Conservation (phyloP, 2,113 vertebrate genomes). For the Actenoides lindsayi region DNA sequence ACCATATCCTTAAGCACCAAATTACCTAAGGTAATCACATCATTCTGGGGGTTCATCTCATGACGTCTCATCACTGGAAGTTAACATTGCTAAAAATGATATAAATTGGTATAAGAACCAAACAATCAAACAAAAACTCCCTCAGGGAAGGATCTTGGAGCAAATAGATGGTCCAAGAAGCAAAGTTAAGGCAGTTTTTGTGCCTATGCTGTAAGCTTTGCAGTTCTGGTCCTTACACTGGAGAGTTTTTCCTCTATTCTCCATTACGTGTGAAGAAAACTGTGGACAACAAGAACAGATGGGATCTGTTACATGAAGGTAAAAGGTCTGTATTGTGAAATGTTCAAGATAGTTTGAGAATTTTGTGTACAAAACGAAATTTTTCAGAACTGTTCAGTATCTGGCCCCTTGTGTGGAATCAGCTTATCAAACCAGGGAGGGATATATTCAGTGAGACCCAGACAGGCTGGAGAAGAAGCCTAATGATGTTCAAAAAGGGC, state of each 20-base stretch:
- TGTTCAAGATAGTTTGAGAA: not conserved
- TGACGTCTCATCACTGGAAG: not conserved
- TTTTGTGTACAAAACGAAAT: not conserved
- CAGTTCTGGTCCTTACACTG: no score
- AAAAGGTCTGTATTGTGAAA: not conserved
- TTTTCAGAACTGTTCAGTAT: not conserved
- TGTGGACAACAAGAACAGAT: not conserved
- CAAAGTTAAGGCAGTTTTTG: not conserved
- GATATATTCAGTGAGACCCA: no score
- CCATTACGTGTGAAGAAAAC: not conserved
- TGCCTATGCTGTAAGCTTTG: not conserved
- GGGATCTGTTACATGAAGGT: not conserved
- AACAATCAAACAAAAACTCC: not conserved
- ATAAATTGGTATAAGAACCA: not conserved
- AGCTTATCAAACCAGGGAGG: not conserved
- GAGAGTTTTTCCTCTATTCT: not conserved
- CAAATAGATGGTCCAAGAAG: not conserved
- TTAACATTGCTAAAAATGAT: not conserved
- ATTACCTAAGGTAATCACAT: not conserved
- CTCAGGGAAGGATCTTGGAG: not conserved
- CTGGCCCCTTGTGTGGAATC: not conserved
- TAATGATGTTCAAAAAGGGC: no score
- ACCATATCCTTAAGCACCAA: no score
- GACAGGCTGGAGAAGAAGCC: no score
- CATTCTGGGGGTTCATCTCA: not conserved